Conservation (phyloP, 2,888 invertebrate genomes). For the Tetramorium bicarinatum region DNA sequence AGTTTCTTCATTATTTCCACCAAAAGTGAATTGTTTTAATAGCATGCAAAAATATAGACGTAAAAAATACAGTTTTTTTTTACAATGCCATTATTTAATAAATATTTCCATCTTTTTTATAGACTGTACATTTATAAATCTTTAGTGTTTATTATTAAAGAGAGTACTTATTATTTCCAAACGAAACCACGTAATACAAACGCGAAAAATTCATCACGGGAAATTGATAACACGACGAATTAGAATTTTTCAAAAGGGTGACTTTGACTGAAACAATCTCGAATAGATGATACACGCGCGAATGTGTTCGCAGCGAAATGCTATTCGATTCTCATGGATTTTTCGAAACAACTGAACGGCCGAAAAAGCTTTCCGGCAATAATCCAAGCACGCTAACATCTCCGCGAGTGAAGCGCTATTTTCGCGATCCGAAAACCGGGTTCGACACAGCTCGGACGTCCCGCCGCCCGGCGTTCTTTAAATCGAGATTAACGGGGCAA, state of each 20-base stretch:
- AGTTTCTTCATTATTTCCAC: too few species aligned
- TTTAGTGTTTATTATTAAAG: neutral
- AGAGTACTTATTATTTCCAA: neutral
- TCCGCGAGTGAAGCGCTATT: slow-evolving; percentile 6
- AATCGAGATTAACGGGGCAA: slow-evolving; percentile 68
- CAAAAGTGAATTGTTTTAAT: too few species aligned
- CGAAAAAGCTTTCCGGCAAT: slow-evolving; percentile 21
- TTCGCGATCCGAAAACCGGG: slow-evolving; percentile 11
- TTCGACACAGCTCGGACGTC: neutral
- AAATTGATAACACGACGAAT: neutral
- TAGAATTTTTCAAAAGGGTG: neutral
- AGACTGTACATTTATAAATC: neutral
- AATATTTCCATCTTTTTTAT: neutral
- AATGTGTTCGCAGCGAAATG: neutral
- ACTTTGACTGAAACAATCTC: neutral
- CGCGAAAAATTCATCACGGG: neutral
- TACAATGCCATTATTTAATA: neutral
- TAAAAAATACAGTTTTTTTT: neutral
- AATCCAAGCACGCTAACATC: slow-evolving; percentile 38
- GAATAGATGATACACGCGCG: neutral
- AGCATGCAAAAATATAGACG: neutral
- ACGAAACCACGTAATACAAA: neutral
- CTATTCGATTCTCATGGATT: neutral
- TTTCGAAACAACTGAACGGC: slow-evolving; percentile 12
- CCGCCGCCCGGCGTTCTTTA: slow-evolving; percentile 43